Evolutionary conservation across 2,888 invertebrate species (phyloP), one percentile per base, ranked within the genome.

Genomic region (Nomada fabriciana): DNA sequence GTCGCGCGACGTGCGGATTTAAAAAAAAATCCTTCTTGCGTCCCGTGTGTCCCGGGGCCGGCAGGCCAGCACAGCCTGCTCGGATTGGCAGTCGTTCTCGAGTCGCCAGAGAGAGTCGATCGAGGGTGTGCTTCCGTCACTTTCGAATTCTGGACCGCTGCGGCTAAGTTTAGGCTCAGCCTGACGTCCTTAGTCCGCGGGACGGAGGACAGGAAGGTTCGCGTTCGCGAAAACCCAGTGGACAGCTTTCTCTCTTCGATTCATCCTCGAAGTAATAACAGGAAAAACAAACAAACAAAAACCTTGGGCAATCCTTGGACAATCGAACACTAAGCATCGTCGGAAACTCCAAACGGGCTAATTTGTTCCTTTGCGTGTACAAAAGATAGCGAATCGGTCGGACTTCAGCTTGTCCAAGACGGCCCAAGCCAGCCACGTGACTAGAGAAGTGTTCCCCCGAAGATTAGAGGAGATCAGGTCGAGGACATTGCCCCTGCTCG

Each of bases 341-440:
- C 10, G 11, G 18, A 47, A 15, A 42, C 53, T 7, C 50, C 15
- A 20, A 5, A 20, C 9, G 36, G 36, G 74, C 55, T 79, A 42
- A 82, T 55, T 67, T 42, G 60, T 23, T 55, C 55, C 68, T 29
- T 57, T 59, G 20, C 60, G 63, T 84, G 70, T 80, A 79, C 85
- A 11, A 83, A 93, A 93, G 94, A 89, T 96, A 82, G 94, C 94
- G 47, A 95, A 95, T 89, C 95, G 95, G 83, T 95, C 96, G 72
- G 95, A 95, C 80, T 96, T 96, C 90, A 95, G 96, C 69, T 94
- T 96, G 29, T 94, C 95, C 42, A 95, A 96, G 88, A 95, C 96
- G 15, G 95, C 96, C 59, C 95, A 96, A 43, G 96, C 96, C 18
- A 95, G 95, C 11, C 95, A 95, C 90, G 94, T 96, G 53, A 95